Base-by-base conservation (phyloP, 2,888 invertebrate species). In the Hirudinaria manillensis region DNA sequence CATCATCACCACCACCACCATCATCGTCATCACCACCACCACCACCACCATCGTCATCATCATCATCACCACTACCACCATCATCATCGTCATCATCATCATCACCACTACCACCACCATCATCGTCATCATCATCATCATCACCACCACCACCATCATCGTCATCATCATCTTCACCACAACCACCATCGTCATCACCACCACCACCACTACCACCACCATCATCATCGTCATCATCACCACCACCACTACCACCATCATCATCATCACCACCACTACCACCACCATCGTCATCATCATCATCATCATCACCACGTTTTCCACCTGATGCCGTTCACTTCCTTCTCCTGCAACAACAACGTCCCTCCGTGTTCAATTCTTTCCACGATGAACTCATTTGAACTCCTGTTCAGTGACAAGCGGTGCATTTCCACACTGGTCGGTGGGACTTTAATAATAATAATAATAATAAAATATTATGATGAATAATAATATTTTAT, bases 1-100 rank as follows among this genome's bases (percentile, higher is more conserved):
- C 53, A 53, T 53, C 53, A 53, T 53, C 53, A 53, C 53, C 53
- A 53, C 21, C 53, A 53, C 53, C 53, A 53, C 53, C 53, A 53
- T 21, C 53, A 53, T 13, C 53, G 13, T 16, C 53, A 16, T 21
- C 21, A 13, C 21, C 53, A 53, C 21, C 53, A 53, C 13, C 53
- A 53, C 21, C 53, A 53, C 21, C 53, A 16, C 21, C 53, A 21
- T 21, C 13, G 21, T 21, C 53, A 53, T 21, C 53, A 53, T 21
- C 53, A 53, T 53, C 53, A 21, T 21, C 53, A 53, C 21, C 21
- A 53, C 21, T 53, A 53, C 21, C 53, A 53, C 53, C 21, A 53
- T 53, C 13, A 16, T 53, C 53, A 53, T 53, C 53, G 21, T 53
- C 53, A 56, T 56, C 56, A 56, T 56, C 56, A 56, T 56, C 56